These are phyloP conservation scores for Pseudeuparius sepicola DNA, from an alignment of 2,888 invertebrate species.

Conservation along the genomic window DNA sequence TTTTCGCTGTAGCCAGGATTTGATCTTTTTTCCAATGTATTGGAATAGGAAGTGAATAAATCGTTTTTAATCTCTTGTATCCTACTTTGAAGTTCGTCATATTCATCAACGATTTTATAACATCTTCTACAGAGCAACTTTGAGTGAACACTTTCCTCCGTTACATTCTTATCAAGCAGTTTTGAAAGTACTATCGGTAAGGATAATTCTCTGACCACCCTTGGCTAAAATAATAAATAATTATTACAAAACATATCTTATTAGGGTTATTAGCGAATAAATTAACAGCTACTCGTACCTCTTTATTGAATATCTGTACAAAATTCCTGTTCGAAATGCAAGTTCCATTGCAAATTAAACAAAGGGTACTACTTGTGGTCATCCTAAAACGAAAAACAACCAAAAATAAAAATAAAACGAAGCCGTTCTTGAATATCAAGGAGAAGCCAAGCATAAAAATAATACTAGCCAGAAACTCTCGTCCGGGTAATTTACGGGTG, in stretches of 20 bases:
- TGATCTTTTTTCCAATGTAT: conserved; percentile 31
- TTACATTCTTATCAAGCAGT: conserved; percentile 42
- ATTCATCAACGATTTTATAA: conserved; percentile 50
- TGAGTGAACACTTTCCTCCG: conserved; percentile 44
- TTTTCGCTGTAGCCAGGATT: too few species aligned
- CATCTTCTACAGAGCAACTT: conserved; percentile 59
- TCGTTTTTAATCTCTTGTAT: conserved; percentile 44
- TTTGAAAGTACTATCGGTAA: conserved; percentile 32
- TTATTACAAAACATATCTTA: too few species aligned
- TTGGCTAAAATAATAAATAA: conserved; percentile 12
- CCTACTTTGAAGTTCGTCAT: conserved; percentile 47
- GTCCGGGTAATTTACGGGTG: too few species aligned
- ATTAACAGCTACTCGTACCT: conserved; percentile 28
- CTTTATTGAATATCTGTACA: conserved; percentile 43
- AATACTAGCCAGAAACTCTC: too few species aligned
- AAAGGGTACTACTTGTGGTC: conserved; percentile 37
- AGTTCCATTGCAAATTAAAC: conserved; percentile 53
- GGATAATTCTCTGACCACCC: conserved; percentile 12
- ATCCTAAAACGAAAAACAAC: conserved; percentile 27
- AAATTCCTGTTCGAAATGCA: conserved; percentile 45
- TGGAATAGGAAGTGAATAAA: conserved; percentile 42
- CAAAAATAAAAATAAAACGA: neutral
- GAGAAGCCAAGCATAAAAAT: neutral
- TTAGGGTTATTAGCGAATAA: too few species aligned
- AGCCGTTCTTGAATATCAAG: neutral